phyloP scores from a whole-genome alignment of 2,113 vertebrate genomes.

The Xyliphius kryptos region DNA sequence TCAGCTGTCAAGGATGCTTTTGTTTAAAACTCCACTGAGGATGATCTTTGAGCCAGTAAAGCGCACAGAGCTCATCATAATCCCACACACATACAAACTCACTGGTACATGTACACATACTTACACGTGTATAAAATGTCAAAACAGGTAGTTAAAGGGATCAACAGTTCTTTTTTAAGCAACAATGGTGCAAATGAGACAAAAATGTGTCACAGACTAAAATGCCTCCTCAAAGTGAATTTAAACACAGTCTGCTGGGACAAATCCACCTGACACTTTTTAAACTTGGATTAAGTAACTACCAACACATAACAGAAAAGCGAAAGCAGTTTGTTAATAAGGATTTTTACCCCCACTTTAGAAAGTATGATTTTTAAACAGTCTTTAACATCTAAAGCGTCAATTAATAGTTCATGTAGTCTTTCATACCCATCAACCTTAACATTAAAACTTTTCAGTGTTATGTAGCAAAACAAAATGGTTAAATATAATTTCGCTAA shows the following conservation, averaged over 20 bases:
- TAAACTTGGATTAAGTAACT: too few relatives aligned
- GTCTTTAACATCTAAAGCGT: too few relatives aligned
- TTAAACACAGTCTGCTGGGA: neutral
- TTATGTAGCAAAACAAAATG: too few relatives aligned
- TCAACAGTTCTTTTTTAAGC: neutral
- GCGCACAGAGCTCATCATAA: constrained; percentile 4
- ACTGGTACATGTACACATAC: constrained; percentile 5
- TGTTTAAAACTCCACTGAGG: constrained; percentile 15
- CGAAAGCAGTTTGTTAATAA: too few relatives aligned
- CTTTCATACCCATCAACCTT: too few relatives aligned
- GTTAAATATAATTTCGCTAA: too few relatives aligned
- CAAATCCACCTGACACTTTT: too few relatives aligned
- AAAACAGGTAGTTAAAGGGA: neutral
- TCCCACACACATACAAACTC: constrained; percentile 8
- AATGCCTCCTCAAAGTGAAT: neutral
- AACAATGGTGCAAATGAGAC: constrained; percentile 5
- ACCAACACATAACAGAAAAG: too few relatives aligned
- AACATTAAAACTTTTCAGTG: too few relatives aligned
- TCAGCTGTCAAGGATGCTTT: constrained; percentile 24
- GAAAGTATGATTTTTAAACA: too few relatives aligned
- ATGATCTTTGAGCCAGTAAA: constrained; percentile 23
- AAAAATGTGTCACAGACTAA: neutral
- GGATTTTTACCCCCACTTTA: too few relatives aligned
- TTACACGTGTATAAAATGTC: neutral
- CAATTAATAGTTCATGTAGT: too few relatives aligned